These are phyloP conservation scores for Podarcis siculus DNA, from an alignment of 2,797 vertebrate genomes.

Conservation along the genomic window DNA sequence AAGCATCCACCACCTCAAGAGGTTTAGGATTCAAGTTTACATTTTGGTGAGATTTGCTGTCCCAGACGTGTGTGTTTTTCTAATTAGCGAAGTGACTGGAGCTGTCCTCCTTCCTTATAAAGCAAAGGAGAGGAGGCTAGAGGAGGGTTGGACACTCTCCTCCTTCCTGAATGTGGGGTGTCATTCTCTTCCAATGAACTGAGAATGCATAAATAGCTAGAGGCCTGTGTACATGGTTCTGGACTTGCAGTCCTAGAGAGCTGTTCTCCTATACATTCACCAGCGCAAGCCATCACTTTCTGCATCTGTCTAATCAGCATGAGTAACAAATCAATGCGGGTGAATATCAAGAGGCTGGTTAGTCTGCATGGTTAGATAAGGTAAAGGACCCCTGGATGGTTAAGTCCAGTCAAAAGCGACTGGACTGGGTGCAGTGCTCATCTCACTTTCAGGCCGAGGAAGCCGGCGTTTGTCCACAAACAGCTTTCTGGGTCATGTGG, in stretches of 20 bases:
- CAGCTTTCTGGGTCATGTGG: too few relatives aligned
- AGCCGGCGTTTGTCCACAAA: too few relatives aligned
- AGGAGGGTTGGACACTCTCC: not conserved
- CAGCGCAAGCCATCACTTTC: slow-evolving; percentile 3
- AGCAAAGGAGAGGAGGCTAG: slow-evolving; percentile 31
- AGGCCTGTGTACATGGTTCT: not conserved
- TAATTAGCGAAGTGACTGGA: slow-evolving; percentile 14
- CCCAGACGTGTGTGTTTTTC: slow-evolving; percentile 14
- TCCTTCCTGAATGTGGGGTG: not conserved
- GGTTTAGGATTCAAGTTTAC: slow-evolving; percentile 18
- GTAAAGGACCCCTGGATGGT: too few relatives aligned
- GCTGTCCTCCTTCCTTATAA: not conserved
- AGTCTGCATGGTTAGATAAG: not conserved
- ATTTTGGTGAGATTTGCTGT: slow-evolving; percentile 29
- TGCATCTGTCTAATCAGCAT: not conserved
- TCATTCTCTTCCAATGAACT: not conserved
- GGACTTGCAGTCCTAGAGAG: not conserved
- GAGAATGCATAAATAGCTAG: not conserved
- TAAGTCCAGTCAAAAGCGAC: too few relatives aligned
- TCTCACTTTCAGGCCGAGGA: too few relatives aligned
- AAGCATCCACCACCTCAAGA: not conserved
- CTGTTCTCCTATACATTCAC: not conserved
- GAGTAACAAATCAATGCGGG: not conserved
- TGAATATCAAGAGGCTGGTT: not conserved
- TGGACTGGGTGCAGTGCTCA: too few relatives aligned